Evolutionary conservation across 2,113 vertebrate genomes (phyloP).

Genomic region (Merops nubicus): DNA sequence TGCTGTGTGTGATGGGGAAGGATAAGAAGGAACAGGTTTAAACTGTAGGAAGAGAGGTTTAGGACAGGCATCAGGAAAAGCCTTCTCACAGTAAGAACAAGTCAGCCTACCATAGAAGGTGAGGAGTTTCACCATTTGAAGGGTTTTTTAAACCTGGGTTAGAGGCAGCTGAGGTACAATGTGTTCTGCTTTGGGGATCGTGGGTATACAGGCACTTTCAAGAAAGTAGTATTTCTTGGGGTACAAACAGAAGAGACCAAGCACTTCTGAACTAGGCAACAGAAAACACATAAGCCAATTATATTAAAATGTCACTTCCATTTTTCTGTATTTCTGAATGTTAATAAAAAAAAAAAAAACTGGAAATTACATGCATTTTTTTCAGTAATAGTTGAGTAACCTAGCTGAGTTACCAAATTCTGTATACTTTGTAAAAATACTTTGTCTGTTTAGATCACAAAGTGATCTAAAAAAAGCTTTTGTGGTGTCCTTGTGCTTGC

Average conservation of each 20-base stretch:
- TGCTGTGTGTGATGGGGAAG: neutral
- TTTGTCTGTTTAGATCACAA: neutral
- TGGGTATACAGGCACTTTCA: neutral
- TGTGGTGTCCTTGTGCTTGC: neutral
- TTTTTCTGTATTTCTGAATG: neutral
- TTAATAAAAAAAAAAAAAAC: neutral
- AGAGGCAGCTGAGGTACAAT: neutral
- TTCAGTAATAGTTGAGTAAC: neutral
- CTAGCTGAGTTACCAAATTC: neutral
- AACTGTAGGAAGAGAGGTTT: neutral
- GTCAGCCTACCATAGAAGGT: neutral
- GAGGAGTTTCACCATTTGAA: neutral
- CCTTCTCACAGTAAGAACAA: neutral
- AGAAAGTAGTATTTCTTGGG: neutral
- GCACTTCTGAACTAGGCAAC: neutral
- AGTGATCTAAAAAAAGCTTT: neutral
- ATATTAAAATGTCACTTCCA: neutral
- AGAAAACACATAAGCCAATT: neutral
- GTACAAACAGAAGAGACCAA: neutral
- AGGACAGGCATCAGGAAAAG: neutral
- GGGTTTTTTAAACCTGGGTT: neutral
- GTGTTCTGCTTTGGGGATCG: neutral
- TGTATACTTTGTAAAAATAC: neutral
- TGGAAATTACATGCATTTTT: neutral
- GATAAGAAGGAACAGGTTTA: neutral